Percentiles rank a stretch among this genome's conserved stretches.
These are phyloP conservation scores for Dendrolimus kikuchii DNA, from an alignment of 1,140 invertebrate genomes.

Conservation along the genomic window DNA sequence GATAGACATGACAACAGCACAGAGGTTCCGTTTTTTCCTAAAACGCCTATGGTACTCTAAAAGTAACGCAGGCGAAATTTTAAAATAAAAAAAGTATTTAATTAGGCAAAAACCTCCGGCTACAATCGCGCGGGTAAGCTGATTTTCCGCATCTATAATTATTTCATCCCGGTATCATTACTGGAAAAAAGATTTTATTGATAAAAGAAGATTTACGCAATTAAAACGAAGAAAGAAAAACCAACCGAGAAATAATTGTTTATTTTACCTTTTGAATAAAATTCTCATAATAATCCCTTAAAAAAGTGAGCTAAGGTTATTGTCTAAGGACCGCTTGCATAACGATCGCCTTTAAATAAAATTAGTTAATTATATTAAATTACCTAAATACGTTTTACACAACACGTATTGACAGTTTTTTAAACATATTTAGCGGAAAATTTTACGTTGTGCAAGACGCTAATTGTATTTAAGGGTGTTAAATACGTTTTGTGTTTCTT, in stretches of 20 bases:
- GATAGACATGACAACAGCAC: too few species aligned
- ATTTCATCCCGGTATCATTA: slow-evolving; percentile 32
- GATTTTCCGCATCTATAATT: slow-evolving; percentile 38
- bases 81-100: slow-evolving; percentile 2
- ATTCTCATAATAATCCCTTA: slow-evolving; percentile 12
- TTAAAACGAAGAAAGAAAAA: slow-evolving; percentile 40
- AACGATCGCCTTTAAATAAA: too few species aligned
- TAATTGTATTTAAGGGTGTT: too few species aligned
- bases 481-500: too few species aligned
- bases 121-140: slow-evolving; percentile 32
- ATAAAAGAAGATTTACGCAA: slow-evolving; percentile 51
- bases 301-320: slow-evolving; percentile 7
- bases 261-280: slow-evolving; percentile 33
- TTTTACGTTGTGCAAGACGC: too few species aligned
- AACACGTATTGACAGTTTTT: too few species aligned
- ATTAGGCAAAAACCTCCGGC: slow-evolving; percentile 18
- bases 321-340: too few species aligned
- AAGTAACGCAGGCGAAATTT: neutral
- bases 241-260: slow-evolving; percentile 29
- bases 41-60: too few species aligned
- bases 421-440: too few species aligned
- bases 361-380: too few species aligned
- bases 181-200: slow-evolving; percentile 40
- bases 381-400: too few species aligned
- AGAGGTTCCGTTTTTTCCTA: too few species aligned